These are phyloP conservation scores for Macrosoma leucophasiata DNA, from an alignment of 2,888 invertebrate genomes.

Conservation along the genomic window DNA sequence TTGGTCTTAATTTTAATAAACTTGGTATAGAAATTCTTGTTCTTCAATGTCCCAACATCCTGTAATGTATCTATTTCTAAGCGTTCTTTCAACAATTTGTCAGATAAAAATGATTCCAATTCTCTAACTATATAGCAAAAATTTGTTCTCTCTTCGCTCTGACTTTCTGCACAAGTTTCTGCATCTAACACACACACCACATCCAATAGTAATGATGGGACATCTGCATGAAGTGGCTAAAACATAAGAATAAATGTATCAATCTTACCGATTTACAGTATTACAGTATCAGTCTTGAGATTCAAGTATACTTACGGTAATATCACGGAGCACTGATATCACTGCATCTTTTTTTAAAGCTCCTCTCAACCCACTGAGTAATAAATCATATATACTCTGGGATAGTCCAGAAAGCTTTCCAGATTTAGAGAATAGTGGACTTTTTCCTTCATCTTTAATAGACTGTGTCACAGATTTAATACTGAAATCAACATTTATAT, in stretches of 20 bases:
- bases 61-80: slow-evolving; percentile 95
- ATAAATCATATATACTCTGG: slow-evolving; percentile 85
- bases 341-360: slow-evolving; percentile 86
- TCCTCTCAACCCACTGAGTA: slow-evolving; percentile 86
- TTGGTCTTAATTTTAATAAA: slow-evolving; percentile 99
- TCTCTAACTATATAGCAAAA: slow-evolving; percentile 88
- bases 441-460: slow-evolving; percentile 78
- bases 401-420: slow-evolving; percentile 80
- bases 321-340: slow-evolving; percentile 82
- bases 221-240: slow-evolving; percentile 84
- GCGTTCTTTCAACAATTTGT: slow-evolving; percentile 92
- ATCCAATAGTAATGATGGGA: slow-evolving; percentile 90
- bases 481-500: slow-evolving; percentile 58
- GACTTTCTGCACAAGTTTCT: slow-evolving; percentile 82
- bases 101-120: slow-evolving; percentile 88
- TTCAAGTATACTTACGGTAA: slow-evolving; percentile 82
- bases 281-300: no score
- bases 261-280: no score
- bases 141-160: slow-evolving; percentile 83
- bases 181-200: slow-evolving; percentile 89
- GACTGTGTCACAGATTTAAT: slow-evolving; percentile 79
- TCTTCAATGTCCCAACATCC: slow-evolving; percentile 92
- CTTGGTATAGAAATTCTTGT: slow-evolving; percentile 93
- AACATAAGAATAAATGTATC: slow-evolving; percentile 38
- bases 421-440: slow-evolving; percentile 78